Evolutionary conservation across 2,113 vertebrate species (phyloP).

Genomic region (Nerophis lumbriciformis): DNA sequence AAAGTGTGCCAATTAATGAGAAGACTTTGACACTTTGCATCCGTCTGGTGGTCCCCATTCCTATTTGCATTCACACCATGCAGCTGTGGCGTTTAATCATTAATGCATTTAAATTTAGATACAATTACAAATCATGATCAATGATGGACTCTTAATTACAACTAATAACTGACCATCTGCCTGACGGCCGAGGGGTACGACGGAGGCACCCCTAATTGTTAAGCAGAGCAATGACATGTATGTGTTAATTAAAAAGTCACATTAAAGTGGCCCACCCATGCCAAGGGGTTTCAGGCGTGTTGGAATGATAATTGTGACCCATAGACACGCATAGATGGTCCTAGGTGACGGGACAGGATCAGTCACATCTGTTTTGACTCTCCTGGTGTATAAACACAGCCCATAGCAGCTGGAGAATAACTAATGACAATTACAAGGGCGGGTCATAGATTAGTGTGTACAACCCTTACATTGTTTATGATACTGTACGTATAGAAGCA

Average conservation of each 20-base stretch:
- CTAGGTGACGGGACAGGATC: conserved; percentile 7
- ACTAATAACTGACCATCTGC: conserved; percentile 84
- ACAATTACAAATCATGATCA: conserved; percentile 74
- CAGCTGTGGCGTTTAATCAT: conserved; percentile 67
- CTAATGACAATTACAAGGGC: background rate
- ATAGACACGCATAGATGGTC: background rate
- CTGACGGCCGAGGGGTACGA: conserved; percentile 63
- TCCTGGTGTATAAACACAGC: background rate
- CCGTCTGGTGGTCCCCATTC: conserved; percentile 37
- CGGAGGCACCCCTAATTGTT: conserved; percentile 49
- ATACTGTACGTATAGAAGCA: background rate
- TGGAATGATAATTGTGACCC: conserved; percentile 23
- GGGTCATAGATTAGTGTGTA: background rate
- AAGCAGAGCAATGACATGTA: conserved; percentile 46
- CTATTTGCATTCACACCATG: conserved; percentile 55
- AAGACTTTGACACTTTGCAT: conserved; percentile 34
- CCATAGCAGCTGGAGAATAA: background rate
- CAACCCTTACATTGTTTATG: background rate
- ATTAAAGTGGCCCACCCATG: conserved; percentile 38
- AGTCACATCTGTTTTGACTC: background rate
- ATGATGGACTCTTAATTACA: conserved; percentile 78
- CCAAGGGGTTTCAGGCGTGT: conserved; percentile 13
- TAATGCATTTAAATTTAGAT: conserved; percentile 72
- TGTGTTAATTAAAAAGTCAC: conserved; percentile 46
- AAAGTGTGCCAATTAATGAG: conserved; percentile 25